Conservation (phyloP, 1,140 invertebrate species). For the Achroia grisella region DNA sequence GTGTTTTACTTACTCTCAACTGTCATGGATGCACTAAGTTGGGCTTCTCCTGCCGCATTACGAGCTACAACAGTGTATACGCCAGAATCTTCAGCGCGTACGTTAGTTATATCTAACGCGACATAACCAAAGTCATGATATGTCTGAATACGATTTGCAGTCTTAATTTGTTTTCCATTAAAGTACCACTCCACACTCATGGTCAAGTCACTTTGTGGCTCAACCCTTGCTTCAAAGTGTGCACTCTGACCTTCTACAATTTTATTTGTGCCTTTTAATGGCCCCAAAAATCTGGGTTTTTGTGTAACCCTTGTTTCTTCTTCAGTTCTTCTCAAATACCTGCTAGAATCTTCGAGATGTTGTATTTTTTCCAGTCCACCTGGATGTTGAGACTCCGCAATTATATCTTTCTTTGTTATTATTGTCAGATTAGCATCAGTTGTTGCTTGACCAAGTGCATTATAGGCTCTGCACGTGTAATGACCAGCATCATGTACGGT, state of each 20-base stretch:
- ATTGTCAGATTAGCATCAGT: slow-evolving; percentile 93
- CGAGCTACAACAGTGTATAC: slow-evolving; percentile 92
- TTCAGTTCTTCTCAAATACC: slow-evolving; percentile 77
- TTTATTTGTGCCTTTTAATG: slow-evolving; percentile 91
- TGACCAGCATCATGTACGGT: slow-evolving; percentile 92
- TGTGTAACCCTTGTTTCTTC: slow-evolving; percentile 85
- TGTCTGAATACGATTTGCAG: slow-evolving; percentile 90
- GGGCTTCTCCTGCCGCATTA: slow-evolving; percentile 90
- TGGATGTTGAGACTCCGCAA: slow-evolving; percentile 90
- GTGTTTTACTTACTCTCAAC: slow-evolving; percentile 88
- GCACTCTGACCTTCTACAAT: slow-evolving; percentile 97
- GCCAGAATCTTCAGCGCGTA: slow-evolving; percentile 88
- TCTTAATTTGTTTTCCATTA: slow-evolving; percentile 88
- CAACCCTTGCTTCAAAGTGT: slow-evolving; percentile 96
- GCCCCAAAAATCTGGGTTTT: slow-evolving; percentile 89
- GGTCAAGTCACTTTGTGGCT: slow-evolving; percentile 92
- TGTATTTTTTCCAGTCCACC: slow-evolving; percentile 92
- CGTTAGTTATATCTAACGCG: slow-evolving; percentile 92
- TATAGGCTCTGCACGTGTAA: slow-evolving; percentile 93
- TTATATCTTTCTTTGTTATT: slow-evolving; percentile 88
- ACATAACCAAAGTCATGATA: slow-evolving; percentile 98
- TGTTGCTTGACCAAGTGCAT: slow-evolving; percentile 89
- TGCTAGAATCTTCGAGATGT: slow-evolving; percentile 87
- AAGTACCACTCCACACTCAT: slow-evolving; percentile 94
- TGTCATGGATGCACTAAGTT: slow-evolving; percentile 85